phyloP scores from a whole-genome alignment of 2,113 vertebrate species.

The Caracal caracal region DNA sequence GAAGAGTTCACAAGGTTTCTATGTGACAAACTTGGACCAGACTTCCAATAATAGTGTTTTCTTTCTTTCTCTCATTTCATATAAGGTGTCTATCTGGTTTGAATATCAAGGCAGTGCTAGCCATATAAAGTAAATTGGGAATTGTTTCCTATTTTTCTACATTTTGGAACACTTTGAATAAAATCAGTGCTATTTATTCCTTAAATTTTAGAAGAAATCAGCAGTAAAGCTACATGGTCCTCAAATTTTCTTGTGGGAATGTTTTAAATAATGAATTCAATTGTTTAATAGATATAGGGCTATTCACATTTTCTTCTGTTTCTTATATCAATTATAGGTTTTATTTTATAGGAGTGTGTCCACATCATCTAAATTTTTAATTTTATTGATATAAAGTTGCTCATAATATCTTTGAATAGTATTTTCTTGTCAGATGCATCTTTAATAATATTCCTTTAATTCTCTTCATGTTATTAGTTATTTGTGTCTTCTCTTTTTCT shows the following conservation, averaged over 20 bases:
- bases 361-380: not conserved
- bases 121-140: not conserved
- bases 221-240: not conserved
- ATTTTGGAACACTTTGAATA: not conserved
- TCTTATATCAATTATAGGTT: not conserved
- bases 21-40: not conserved
- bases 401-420: not conserved
- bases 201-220: not conserved
- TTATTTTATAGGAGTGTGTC: not conserved
- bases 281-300: not conserved
- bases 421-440: not conserved
- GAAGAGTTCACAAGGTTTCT: not conserved
- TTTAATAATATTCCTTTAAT: not conserved
- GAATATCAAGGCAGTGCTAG: not conserved
- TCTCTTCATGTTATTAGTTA: not conserved
- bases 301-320: not conserved
- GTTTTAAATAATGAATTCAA: not conserved
- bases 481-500: not conserved
- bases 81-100: not conserved
- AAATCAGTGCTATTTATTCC: not conserved
- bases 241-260: not conserved
- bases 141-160: not conserved
- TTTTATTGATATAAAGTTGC: not conserved
- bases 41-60: not conserved
- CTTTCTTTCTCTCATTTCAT: not conserved